phyloP scores from a whole-genome alignment of 1,140 invertebrate species.

The Eumaeus atala region DNA sequence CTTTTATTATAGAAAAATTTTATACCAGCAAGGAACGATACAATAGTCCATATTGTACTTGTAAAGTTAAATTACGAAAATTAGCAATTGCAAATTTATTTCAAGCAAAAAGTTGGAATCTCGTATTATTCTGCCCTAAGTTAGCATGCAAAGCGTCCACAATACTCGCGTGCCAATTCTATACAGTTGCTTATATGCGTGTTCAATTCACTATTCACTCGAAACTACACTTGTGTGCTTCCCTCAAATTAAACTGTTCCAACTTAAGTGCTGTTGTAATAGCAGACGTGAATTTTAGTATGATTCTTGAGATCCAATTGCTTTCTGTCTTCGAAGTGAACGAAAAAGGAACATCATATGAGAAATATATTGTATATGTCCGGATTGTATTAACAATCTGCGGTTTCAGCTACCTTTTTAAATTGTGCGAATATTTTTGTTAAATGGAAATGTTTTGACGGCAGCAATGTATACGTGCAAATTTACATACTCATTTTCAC shows the following conservation, averaged over 20 bases:
- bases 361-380: too few relatives aligned
- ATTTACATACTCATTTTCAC: too few relatives aligned
- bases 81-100: constrained; percentile 1
- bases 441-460: too few relatives aligned
- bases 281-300: neutral
- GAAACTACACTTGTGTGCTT: neutral
- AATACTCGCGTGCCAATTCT: neutral
- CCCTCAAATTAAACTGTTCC: constrained; percentile 8
- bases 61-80: constrained; percentile 3
- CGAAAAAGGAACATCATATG: too few relatives aligned
- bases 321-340: too few relatives aligned
- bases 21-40: too few relatives aligned
- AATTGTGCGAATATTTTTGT: too few relatives aligned
- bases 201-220: constrained; percentile 7
- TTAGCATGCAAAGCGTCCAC: constrained; percentile 2
- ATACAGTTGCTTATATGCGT: neutral
- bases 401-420: too few relatives aligned
- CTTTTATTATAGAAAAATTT: too few relatives aligned
- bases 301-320: too few relatives aligned
- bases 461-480: too few relatives aligned
- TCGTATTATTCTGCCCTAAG: neutral
- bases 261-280: constrained; percentile 2
- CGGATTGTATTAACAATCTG: too few relatives aligned
- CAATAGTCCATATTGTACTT: neutral
- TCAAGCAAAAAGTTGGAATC: constrained; percentile 2